Conservation (phyloP, 2,888 invertebrate species). For the Melolontha melolontha region DNA sequence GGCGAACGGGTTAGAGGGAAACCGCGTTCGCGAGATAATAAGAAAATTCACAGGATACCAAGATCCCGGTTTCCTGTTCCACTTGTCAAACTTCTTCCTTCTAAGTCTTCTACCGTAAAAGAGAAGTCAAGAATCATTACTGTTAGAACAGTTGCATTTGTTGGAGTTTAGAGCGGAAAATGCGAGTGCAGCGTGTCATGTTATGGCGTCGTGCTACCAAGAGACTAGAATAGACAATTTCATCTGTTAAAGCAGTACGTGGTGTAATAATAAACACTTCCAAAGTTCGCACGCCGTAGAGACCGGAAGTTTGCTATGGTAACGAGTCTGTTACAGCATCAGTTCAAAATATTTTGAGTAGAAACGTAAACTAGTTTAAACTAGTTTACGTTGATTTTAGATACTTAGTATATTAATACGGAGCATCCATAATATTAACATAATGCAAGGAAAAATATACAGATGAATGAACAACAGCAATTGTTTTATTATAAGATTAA, state of each 20-base stretch:
- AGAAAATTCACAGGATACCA: slow-evolving; percentile 14
- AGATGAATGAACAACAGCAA: too few relatives aligned
- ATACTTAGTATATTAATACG: neutral
- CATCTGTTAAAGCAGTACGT: slow-evolving; percentile 22
- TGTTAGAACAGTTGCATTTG: neutral
- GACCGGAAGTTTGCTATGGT: slow-evolving; percentile 13
- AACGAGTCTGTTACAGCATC: slow-evolving; percentile 23
- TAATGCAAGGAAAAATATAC: too few relatives aligned
- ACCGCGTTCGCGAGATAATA: neutral
- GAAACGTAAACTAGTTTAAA: neutral
- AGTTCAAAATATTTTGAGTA: slow-evolving; percentile 5
- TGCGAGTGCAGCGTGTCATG: slow-evolving; percentile 5
- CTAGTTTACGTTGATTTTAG: too few relatives aligned
- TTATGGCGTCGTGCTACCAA: slow-evolving; percentile 2
- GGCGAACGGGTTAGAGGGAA: too few relatives aligned
- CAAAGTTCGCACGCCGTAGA: slow-evolving; percentile 8
- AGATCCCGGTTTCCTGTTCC: too few relatives aligned
- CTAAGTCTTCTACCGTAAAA: neutral
- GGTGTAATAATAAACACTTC: slow-evolving; percentile 22
- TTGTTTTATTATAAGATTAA: too few relatives aligned
- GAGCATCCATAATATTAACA: neutral
- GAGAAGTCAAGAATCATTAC: neutral
- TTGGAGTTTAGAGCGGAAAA: slow-evolving; percentile 16
- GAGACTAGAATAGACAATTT: slow-evolving; percentile 19
- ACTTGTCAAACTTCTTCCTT: neutral